Evolutionary conservation across 2,113 vertebrate genomes (phyloP), one percentile per base, ranked within the genome.

Genomic region (Rafetus swinhoei): DNA sequence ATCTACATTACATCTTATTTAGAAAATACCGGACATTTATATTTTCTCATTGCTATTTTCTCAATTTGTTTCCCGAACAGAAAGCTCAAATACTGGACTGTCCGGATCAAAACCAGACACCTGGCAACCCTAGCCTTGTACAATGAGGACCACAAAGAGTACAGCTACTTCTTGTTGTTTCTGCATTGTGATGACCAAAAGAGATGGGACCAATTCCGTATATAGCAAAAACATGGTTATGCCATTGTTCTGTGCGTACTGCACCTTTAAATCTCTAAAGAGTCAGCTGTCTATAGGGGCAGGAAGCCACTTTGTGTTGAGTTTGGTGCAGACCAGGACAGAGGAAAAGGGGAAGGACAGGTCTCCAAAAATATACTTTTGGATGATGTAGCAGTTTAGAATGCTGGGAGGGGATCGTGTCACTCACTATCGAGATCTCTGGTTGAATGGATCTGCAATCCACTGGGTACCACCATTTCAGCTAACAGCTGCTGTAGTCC

Each of bases 111-210:
- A 45, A 45, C 45, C 45, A 45, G 45, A 45, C 45, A 45, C 45
- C 45, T 45, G 45, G 45, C 45, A 45, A 45, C 45, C 45, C 45
- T 45, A 45, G 6, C 45, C 45, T 45, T 81, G 50, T 86, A 54
- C 0, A 0, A 5, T 55, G 35, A 79, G 9, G 65, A 77, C 29
- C 72, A 62, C 12, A 0, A 65, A 69, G 19, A 32, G 91, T 85
- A 82, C 59, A 92, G 27, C 27, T 55, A 90, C 11, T 24, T 96
- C 50, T 55, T 77, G 50, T 85, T 90, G 50, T 52, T 57, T 92
- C 52, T 56, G 69, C 29, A 87, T n/a, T 81, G n/a, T 9, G 53
- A 89, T 14, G 45, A 82, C 55, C 3, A 1, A 24, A 92, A 81
- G 16, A 4, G 15, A 81, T 10, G 50, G 83, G 76, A 5, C 11